Base-by-base conservation (phyloP, 2,113 vertebrate genomes). In the Spilogale gracilis region DNA sequence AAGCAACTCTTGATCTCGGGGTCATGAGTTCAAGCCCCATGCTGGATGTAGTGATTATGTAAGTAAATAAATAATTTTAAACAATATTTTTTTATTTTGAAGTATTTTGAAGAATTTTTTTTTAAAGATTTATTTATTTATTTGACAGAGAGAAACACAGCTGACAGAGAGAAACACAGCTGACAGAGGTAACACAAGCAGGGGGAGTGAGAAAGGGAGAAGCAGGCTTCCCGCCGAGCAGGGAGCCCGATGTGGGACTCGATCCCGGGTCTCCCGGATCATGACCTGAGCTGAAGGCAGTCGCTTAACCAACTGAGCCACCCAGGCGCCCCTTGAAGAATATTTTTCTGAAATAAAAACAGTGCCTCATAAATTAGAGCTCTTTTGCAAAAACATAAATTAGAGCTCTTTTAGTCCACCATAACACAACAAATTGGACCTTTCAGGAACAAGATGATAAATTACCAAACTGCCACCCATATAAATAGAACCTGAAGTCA, bases 301-400 rank as follows among this genome's bases (percentile, higher is more conserved):
- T 38, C 38, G 38, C 38, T 38, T 38, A 38, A 38, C 38, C 38
- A 38, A 38, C 38, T 38, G 38, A 38, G 38, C 38, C 38, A 38
- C 38, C 38, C 38, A 38, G 38, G 38, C 38, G 38, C 38, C 38
- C 38, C 38, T 78, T 86, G 45, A 89, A 89, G 25, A 91, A 16
- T 54, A 94, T 71, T 94, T 96, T 96, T 78, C 84, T 71, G 4
- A 96, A 76, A 89, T 80, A 71, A 90, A 74, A 82, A 74, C 10
- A 82, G 43, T 18, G 9, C 6, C 85, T 71, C 52, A 82, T 5
- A 27, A 92, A 95, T 61, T 38, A 91, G 38, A 67, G 0, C 45
- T 91, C 58, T 18, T 90, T 82, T 45, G 38, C 38, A 38, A 38
- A 38, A 38, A 38, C 52, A 82, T 5, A 27, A 92, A 95, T 61